Evolutionary conservation across 2,888 invertebrate species (phyloP), one percentile per base, ranked within the genome.

Genomic region (Metallyticus violacea): DNA sequence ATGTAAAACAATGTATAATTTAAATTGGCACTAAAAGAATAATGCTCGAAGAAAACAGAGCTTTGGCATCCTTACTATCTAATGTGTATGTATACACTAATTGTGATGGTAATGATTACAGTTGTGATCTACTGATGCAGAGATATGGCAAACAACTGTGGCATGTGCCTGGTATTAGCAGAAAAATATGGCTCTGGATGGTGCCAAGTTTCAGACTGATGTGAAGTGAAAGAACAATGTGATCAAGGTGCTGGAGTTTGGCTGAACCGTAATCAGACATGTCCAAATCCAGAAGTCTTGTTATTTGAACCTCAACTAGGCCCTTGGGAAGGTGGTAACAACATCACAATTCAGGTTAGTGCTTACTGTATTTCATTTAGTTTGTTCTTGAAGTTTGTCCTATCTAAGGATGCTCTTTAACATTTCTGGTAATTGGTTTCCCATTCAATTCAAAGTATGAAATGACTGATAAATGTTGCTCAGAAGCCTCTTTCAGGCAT

Each of bases 71-170:
- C 29, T 6, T 29, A 29, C 3, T 29, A 6, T 6, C 6, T 29
- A 29, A 6, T 3, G 5, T 25, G 26, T n/a, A n/a, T n/a, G n/a
- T n/a, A n/a, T n/a, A n/a, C n/a, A n/a, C n/a, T n/a, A n/a, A n/a
- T n/a, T 6, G 9, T 0, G 25, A 9, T 25, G 2, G 25, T 82
- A 88, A 30, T 88, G 88, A 86, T 91, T 92, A 85, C 90, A 94
- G 94, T 98, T 91, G 96, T 97, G 85, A 97, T 98, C 90, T 98
- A 97, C 92, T 95, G 97, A 87, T 99, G 99, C 92, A 96, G 97
- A 88, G 97, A 97, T 91, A 98, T 99, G 98, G 99, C 99, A 4
- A 96, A 97, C 91, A 99, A 99, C 92, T 99, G 99, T 92, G 99
- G 99, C 4, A 97, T 97, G 94, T 99, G 99, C 91, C 93, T 99